Evolutionary conservation across 1,140 invertebrate genomes (phyloP).

Genomic region (Pseudomyrmex cubaensis): DNA sequence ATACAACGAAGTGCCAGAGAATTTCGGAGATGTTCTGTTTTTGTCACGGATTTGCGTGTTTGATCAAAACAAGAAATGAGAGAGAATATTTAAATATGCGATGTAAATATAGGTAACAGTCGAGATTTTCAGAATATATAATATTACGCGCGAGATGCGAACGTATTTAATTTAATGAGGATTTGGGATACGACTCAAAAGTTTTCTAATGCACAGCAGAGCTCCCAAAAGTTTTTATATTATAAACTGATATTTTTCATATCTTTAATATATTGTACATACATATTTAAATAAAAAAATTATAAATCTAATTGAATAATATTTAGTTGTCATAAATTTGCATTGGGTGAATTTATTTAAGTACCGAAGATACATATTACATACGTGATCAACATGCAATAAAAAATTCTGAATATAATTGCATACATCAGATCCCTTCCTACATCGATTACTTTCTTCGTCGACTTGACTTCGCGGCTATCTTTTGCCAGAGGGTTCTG

Average conservation of each 20-base stretch:
- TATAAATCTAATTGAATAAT: background rate
- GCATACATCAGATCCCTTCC: background rate
- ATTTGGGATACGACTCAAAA: too few relatives aligned
- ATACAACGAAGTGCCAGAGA: background rate
- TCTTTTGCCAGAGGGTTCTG: conserved; percentile 30
- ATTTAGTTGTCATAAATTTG: background rate
- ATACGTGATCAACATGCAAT: background rate
- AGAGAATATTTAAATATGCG: background rate
- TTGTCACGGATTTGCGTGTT: background rate
- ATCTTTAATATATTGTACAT: too few relatives aligned
- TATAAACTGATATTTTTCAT: too few relatives aligned
- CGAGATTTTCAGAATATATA: background rate
- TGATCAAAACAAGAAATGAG: background rate
- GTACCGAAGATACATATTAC: background rate
- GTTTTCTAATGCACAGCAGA: too few relatives aligned
- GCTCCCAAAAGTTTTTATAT: too few relatives aligned
- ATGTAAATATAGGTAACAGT: conserved; percentile 15
- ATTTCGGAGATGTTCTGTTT: background rate
- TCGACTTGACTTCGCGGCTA: conserved; percentile 14
- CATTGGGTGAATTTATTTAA: background rate
- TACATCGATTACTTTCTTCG: conserved; percentile 35
- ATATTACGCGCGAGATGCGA: background rate
- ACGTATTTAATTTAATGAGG: conserved; percentile 27
- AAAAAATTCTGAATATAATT: background rate
- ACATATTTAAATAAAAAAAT: background rate